Base-by-base conservation (phyloP, 2,888 invertebrate species). In the Euplagia quadripunctaria region DNA sequence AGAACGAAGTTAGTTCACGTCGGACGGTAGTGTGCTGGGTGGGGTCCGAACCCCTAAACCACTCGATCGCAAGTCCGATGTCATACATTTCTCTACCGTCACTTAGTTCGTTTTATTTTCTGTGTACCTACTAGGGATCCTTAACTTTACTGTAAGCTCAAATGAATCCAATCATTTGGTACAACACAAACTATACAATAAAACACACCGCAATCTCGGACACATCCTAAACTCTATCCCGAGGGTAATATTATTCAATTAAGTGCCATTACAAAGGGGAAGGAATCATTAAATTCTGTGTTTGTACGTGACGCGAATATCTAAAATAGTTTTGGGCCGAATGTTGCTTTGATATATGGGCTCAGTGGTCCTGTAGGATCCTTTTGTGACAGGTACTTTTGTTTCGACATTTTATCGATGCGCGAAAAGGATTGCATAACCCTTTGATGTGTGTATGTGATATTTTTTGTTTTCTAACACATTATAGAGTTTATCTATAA, bases 201-300 rank as follows among this genome's bases (percentile, higher is more conserved):
- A 64, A 72, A 12, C 31, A 72, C 46, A 41, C 41, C 58, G n/a
- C 67, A 72, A 58, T 64, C 70, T 58, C 64, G 14, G 51, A 49
- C 63, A 72, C 68, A 74, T 78, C 74, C 67, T 72, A 73, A 78
- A 77, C 72, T 49, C 66, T 75, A 72, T 79, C 86, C 82, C 85
- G 14, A 9, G 83, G 77, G 88, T 69, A 67, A 77, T 84, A 89
- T 89, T 85, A 84, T 87, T 88, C 86, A 87, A 87, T 89, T 87
- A 86, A 76, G 63, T 64, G 64, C 64, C 66, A 76, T 71, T 70
- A 61, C 51, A 80, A 73, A 72, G 67, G 61, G 70, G 64, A 55
- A 69, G 71, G 69, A 76, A 82, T 82, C 76, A 81, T 85, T 85
- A 82, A 80, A 82, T 86, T 81, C 73, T 79, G 76, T 80, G 77